These are phyloP conservation scores for Melanotus villosus DNA, from an alignment of 2,888 invertebrate species.

Conservation along the genomic window DNA sequence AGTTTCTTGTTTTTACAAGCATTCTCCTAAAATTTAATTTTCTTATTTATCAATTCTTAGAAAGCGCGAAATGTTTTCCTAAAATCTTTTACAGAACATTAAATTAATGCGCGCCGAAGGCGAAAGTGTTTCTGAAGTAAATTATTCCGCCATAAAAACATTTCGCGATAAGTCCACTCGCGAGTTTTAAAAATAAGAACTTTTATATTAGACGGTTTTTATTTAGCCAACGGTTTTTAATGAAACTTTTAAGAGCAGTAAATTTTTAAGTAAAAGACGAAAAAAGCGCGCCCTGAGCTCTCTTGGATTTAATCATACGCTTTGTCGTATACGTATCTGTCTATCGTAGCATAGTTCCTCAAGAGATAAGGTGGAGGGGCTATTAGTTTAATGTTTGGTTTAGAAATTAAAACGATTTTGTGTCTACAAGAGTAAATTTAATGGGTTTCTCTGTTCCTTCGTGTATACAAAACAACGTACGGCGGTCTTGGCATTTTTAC, in stretches of 20 bases:
- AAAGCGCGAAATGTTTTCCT: no score
- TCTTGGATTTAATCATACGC: slow-evolving; percentile 4
- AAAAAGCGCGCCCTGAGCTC: neutral
- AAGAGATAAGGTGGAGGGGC: slow-evolving; percentile 11
- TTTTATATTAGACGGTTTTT: no score
- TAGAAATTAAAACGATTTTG: slow-evolving; percentile 26
- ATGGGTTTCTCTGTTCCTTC: slow-evolving; percentile 3
- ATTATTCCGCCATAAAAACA: slow-evolving; percentile 1
- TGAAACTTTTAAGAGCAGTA: no score
- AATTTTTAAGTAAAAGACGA: neutral
- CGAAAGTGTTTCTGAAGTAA: neutral
- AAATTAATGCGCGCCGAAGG: no score
- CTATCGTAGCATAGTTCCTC: slow-evolving; percentile 16
- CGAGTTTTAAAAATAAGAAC: no score
- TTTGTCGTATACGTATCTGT: neutral
- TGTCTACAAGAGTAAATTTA: slow-evolving; percentile 18
- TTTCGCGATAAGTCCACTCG: neutral
- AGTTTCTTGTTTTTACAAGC: no score
- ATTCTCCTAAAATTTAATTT: no score
- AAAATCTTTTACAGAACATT: no score
- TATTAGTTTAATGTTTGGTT: slow-evolving; percentile 20
- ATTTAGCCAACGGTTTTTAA: no score
- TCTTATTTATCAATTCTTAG: no score
- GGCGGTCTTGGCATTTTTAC: slow-evolving; percentile 35
- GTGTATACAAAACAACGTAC: neutral